These are phyloP conservation scores for Trilocha varians DNA, from an alignment of 2,888 invertebrate genomes.

Conservation along the genomic window DNA sequence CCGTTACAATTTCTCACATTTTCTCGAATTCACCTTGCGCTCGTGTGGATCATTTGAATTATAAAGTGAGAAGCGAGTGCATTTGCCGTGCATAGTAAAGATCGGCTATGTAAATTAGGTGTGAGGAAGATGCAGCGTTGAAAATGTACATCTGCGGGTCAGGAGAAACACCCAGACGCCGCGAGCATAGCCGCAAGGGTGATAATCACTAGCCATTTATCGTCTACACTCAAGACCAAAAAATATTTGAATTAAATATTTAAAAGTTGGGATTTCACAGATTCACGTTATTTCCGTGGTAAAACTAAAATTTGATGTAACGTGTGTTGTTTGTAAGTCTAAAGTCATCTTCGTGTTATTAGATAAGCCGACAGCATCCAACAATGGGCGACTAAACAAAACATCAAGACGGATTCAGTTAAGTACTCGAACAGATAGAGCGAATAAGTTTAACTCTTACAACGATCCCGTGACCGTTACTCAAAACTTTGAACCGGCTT, in stretches of 20 bases:
- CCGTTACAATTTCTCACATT: constrained; percentile 70
- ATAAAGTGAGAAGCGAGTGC: constrained; percentile 66
- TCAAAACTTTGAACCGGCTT: constrained; percentile 62
- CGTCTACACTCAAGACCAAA: too few species aligned
- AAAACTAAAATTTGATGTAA: too few species aligned
- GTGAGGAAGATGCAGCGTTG: constrained; percentile 36
- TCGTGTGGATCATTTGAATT: constrained; percentile 63
- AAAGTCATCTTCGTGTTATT: constrained; percentile 2
- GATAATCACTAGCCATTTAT: too few species aligned
- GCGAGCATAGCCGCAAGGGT: too few species aligned
- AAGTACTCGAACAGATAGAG: constrained; percentile 44
- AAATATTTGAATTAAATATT: too few species aligned
- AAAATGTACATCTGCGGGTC: constrained; percentile 37
- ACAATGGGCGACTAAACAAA: constrained; percentile 35
- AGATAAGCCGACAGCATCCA: constrained; percentile 23
- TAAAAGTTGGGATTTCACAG: too few species aligned
- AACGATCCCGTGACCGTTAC: constrained; percentile 67
- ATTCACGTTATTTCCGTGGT: too few species aligned
- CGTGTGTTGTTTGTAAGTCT: not conserved
- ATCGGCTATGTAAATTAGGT: constrained; percentile 57
- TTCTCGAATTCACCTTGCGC: constrained; percentile 43
- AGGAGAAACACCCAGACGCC: constrained; percentile 1
- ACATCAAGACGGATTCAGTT: constrained; percentile 44
- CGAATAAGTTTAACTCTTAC: constrained; percentile 54
- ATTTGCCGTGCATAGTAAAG: constrained; percentile 60